These are phyloP conservation scores for Isoperla grammatica DNA, from an alignment of 2,888 invertebrate species.

Conservation along the genomic window DNA sequence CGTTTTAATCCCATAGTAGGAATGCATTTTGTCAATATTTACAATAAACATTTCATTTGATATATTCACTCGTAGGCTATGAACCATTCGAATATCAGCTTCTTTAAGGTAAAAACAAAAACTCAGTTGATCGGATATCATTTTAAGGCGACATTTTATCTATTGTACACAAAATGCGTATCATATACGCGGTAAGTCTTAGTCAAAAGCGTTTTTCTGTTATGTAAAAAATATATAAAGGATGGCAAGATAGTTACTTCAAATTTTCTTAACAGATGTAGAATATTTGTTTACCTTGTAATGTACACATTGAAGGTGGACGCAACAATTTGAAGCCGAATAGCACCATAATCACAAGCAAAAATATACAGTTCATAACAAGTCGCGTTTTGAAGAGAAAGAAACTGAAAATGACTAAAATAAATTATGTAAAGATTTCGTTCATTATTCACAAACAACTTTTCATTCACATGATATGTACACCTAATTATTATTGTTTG, in stretches of 20 bases:
- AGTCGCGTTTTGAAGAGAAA: constrained; percentile 15
- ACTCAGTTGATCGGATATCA: not conserved
- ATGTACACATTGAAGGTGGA: constrained; percentile 22
- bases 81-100: constrained; percentile 16
- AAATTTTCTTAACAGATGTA: not conserved
- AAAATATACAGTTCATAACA: constrained; percentile 15
- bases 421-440: constrained; percentile 14
- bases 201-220: constrained; percentile 14
- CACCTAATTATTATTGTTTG: not conserved
- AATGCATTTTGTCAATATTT: constrained; percentile 26
- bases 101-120: not conserved
- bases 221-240: constrained; percentile 1
- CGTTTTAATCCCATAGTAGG: constrained; percentile 26
- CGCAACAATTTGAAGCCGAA: constrained; percentile 24
- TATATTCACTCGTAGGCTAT: constrained; percentile 15
- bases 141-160: not conserved
- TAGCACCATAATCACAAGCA: constrained; percentile 32
- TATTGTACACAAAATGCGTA: not conserved
- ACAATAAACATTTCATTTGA: constrained; percentile 21
- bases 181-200: constrained; percentile 4
- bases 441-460: constrained; percentile 14
- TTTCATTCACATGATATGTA: not conserved
- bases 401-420: constrained; percentile 13
- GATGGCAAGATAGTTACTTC: constrained; percentile 5
- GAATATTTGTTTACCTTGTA: constrained; percentile 2